A percentile compares a stretch with the other conserved stretches of the same genome.
phyloP scores from a whole-genome alignment of 2,113 vertebrate genomes.

The Pavo muticus region DNA sequence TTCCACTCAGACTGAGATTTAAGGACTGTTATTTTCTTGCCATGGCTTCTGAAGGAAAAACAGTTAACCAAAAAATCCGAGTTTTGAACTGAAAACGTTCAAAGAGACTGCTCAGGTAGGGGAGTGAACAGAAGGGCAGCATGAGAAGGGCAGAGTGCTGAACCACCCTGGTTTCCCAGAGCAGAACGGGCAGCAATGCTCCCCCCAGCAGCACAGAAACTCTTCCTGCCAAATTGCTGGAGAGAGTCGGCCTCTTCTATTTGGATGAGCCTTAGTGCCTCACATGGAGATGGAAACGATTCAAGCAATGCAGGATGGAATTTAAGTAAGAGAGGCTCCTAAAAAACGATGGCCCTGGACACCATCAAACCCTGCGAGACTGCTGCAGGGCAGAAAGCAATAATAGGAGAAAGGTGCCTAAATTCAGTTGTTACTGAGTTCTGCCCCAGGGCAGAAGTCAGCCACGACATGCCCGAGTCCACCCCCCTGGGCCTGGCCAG shows the following conservation, averaged over 20 bases:
- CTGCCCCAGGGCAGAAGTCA: background rate
- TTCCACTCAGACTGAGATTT: background rate
- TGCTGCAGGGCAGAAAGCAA: constrained; percentile 1
- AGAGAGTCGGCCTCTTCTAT: background rate
- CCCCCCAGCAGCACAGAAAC: background rate
- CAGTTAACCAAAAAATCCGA: background rate
- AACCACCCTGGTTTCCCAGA: background rate
- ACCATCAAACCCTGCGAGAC: constrained; percentile 22
- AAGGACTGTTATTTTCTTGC: background rate
- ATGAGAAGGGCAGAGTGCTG: background rate
- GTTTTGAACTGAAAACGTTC: background rate
- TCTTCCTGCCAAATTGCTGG: constrained; percentile 18
- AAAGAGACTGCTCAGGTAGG: background rate
- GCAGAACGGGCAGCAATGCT: background rate
- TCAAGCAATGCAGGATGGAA: constrained; percentile 11
- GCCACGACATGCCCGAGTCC: background rate
- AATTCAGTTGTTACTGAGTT: constrained; percentile 18
- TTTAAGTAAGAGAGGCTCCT: constrained; percentile 52
- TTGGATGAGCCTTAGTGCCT: constrained; percentile 39
- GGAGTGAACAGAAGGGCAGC: background rate
- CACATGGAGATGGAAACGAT: constrained; percentile 56
- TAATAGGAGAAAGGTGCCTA: background rate
- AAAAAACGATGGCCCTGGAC: background rate
- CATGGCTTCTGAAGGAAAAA: background rate
- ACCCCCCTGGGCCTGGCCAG: background rate